Percentiles rank a stretch among this genome's conserved stretches.
Evolutionary conservation across 2,888 invertebrate species (phyloP).

Genomic region (Chloromyia formosa): DNA sequence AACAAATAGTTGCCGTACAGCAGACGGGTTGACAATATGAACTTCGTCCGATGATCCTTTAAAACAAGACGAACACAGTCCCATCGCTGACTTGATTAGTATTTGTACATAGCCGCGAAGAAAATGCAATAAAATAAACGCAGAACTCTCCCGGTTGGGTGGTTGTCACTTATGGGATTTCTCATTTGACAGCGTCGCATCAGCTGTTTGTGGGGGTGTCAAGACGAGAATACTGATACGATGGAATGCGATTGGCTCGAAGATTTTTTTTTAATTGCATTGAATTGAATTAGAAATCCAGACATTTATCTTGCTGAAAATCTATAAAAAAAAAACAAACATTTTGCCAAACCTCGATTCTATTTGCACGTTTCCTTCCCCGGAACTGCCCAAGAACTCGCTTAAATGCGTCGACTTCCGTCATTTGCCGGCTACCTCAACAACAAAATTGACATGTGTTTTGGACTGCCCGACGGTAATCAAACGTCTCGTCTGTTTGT

Average conservation of each 20-base stretch:
- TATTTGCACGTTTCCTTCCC: too few species aligned
- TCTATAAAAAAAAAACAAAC: too few species aligned
- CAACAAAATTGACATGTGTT: conserved; percentile 14
- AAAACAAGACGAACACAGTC: conserved; percentile 57
- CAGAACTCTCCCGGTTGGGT: not conserved
- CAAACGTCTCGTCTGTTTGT: not conserved
- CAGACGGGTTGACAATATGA: conserved; percentile 28
- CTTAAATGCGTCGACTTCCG: too few species aligned
- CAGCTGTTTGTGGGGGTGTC: conserved; percentile 14
- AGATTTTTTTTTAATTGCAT: too few species aligned
- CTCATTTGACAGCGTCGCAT: conserved; percentile 8
- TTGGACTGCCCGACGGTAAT: conserved; percentile 23
- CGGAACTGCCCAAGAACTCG: too few species aligned
- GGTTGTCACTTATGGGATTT: conserved; percentile 6
- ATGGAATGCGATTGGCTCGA: not conserved
- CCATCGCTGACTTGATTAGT: conserved; percentile 33
- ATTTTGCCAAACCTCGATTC: too few species aligned
- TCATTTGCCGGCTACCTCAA: not conserved
- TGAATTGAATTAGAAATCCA: too few species aligned
- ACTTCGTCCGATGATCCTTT: conserved; percentile 56
- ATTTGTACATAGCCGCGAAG: not conserved
- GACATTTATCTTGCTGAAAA: too few species aligned
- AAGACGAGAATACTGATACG: conserved; percentile 24
- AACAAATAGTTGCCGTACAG: not conserved
- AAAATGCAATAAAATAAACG: conserved; percentile 9